A percentile compares a stretch with the other conserved stretches of the same genome.
Conservation (phyloP, 2,888 invertebrate genomes). For the Melipona bicolor region DNA sequence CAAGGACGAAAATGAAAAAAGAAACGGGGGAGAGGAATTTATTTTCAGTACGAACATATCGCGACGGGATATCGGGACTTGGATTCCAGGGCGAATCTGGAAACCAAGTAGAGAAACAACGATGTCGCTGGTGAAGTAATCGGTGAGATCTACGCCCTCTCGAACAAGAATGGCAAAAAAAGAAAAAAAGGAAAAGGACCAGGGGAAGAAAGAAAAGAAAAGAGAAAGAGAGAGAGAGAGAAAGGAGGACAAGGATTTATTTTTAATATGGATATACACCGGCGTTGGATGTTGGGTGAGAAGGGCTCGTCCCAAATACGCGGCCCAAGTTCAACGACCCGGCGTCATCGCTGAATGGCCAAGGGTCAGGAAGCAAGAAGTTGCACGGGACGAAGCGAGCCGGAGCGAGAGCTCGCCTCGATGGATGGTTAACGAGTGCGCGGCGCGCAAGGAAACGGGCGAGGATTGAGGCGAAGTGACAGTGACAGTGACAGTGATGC, state of each 20-base stretch:
- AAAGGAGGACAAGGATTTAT: conserved; percentile 3
- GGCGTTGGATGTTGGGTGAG: not conserved
- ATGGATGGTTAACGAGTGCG: conserved; percentile 47
- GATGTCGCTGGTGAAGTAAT: not conserved
- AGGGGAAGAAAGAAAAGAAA: too few relatives aligned
- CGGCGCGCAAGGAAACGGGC: conserved; percentile 50
- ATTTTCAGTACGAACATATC: conserved; percentile 22
- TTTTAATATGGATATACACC: conserved; percentile 13
- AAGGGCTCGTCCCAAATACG: conserved; percentile 55
- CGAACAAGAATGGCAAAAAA: not conserved
- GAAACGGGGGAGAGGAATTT: not conserved
- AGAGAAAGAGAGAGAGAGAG: too few relatives aligned
- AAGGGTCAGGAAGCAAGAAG: conserved; percentile 65
- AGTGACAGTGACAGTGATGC: conserved; percentile 71
- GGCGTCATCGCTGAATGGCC: conserved; percentile 54
- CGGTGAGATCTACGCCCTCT: not conserved
- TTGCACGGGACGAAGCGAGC: conserved; percentile 37
- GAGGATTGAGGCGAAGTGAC: conserved; percentile 58
- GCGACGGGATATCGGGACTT: too few relatives aligned
- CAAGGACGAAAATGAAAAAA: not conserved
- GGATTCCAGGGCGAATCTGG: too few relatives aligned
- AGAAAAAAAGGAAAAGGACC: not conserved
- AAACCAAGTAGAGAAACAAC: too few relatives aligned
- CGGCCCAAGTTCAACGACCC: conserved; percentile 49
- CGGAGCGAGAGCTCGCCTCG: conserved; percentile 18